These are phyloP conservation scores for Rhopilema esculentum DNA, from an alignment of 30 jellyfish, hydroid and myxozoan species.

Conservation along the genomic window DNA sequence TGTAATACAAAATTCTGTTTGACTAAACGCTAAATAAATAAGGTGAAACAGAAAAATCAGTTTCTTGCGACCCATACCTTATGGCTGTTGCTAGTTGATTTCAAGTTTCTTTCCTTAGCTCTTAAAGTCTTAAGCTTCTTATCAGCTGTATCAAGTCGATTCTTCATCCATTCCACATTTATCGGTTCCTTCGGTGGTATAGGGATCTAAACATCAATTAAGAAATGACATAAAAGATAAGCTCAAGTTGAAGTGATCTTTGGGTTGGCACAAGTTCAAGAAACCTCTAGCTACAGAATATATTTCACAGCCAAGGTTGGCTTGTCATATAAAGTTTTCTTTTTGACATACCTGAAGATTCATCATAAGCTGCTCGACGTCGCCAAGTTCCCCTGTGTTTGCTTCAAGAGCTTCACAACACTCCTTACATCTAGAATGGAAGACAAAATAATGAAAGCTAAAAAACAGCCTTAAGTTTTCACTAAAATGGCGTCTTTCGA, in stretches of 20 bases:
- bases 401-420: constrained; percentile 90
- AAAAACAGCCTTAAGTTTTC: neutral
- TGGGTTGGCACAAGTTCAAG: too few relatives aligned
- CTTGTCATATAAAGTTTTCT: neutral
- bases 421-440: constrained; percentile 57
- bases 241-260: too few relatives aligned
- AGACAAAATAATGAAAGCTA: neutral
- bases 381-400: constrained; percentile 92
- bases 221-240: too few relatives aligned
- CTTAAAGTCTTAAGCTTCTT: constrained; percentile 61
- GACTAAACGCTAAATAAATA: too few relatives aligned
- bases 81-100: constrained; percentile 51
- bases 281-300: too few relatives aligned
- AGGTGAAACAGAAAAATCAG: too few relatives aligned
- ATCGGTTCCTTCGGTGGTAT: constrained; percentile 96
- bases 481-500: too few relatives aligned
- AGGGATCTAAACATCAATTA: constrained; percentile 61
- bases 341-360: constrained; percentile 86
- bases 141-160: constrained; percentile 74
- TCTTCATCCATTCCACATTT: constrained; percentile 88
- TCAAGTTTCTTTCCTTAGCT: constrained; percentile 55
- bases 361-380: constrained; percentile 91
- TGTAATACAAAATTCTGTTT: too few relatives aligned
- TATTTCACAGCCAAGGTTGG: too few relatives aligned
- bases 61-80: too few relatives aligned